Evolutionary conservation across 2,113 vertebrate genomes (phyloP), one percentile per base, ranked within the genome.

Genomic region (Paedocypris sp.): DNA sequence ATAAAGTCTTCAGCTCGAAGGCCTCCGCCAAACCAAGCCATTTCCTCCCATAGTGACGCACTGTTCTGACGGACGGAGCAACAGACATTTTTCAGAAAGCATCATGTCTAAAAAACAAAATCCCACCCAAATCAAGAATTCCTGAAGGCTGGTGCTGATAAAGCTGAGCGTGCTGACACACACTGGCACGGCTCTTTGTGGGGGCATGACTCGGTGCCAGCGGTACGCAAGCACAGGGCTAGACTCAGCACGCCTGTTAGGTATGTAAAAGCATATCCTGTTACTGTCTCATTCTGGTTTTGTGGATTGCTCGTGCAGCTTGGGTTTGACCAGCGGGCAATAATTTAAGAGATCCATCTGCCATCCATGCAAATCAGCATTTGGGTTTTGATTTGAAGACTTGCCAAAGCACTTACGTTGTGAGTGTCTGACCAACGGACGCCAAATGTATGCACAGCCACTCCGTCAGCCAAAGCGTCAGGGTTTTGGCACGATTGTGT

Each of bases 171-270:
- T 19, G 42, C 60, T 68, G 62, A 33, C 58, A 72, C 61, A 57
- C 39, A 49, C 62, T 62, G 62, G 61, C 35, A 68, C 66, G 41
- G 35, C 20, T 31, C 29, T 28, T 26, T 62, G 59, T 32, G 25
- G 13, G 35, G 60, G 22, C 61, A 43, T 35, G 45, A 20, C 19
- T 56, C 54, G 38, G 49, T 22, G 35, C 60, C 61, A 60, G 29
- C 31, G 22, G 9, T 41, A 49, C 12, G 36, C 36, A 49, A 18
- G 6, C 6, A 38, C 26, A 62, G 48, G 41, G 51, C 48, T 62
- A 41, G 19, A 60, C 20, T n/a, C 50, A 19, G 39, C 22, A 22
- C 56, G 62, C 45, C 42, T 62, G 23, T 60, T 48, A 32, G 22
- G 33, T 45, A 19, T 13, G 12, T 43, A 22, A 31, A 43, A 58